Conservation (phyloP, 2,888 invertebrate species). For the Drosophila birchii region DNA sequence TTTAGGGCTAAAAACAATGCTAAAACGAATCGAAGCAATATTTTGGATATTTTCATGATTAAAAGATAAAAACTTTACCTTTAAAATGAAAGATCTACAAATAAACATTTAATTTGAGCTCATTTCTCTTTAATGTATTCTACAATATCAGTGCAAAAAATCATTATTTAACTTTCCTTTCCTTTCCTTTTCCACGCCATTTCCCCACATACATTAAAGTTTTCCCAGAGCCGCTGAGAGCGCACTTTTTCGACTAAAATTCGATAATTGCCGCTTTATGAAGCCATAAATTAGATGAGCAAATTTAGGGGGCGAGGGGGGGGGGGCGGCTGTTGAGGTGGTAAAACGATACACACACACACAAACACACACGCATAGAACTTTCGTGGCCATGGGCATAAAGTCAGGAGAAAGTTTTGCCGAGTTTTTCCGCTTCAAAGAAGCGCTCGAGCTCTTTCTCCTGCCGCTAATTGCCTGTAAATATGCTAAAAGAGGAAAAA, state of each 20-base stretch:
- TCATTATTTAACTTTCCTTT: background rate
- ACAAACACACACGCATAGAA: conserved; percentile 12
- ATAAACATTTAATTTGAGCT: background rate
- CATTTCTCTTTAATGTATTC: background rate
- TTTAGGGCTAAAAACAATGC: conserved; percentile 1
- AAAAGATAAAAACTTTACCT: rapidly evolving
- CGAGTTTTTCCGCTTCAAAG: conserved; percentile 14
- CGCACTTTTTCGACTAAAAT: conserved; percentile 6
- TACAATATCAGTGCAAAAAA: background rate
- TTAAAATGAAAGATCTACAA: background rate
- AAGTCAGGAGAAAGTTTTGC: conserved; percentile 32
- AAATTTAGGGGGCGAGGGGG: conserved; percentile 13
- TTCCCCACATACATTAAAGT: background rate
- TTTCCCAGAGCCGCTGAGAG: background rate
- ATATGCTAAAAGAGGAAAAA: conserved; percentile 25
- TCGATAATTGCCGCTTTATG: conserved; percentile 47
- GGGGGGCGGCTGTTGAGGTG: background rate
- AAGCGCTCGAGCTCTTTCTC: conserved; percentile 2
- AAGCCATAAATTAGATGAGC: conserved; percentile 51
- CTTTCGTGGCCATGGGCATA: conserved; percentile 9
- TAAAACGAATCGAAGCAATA: background rate
- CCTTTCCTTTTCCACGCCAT: background rate
- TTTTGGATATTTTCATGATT: background rate
- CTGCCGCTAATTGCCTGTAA: conserved; percentile 38
- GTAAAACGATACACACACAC: conserved; percentile 18